Evolutionary conservation across 2,797 vertebrate species (phyloP).

Genomic region (Atherinosoma microstoma): DNA sequence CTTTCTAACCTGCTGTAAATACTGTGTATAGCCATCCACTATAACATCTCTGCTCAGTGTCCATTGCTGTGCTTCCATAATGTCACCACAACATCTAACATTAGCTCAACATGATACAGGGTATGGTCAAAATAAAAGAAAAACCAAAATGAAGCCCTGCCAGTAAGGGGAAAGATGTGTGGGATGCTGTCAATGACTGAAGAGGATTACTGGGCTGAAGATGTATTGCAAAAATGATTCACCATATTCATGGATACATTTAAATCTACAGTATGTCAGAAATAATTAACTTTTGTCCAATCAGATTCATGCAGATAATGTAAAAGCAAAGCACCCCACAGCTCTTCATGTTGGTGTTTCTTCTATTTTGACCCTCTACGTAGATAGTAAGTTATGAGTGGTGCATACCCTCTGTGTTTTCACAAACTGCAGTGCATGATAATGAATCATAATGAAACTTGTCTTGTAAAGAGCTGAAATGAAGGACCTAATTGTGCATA

Average conservation of each 20-base stretch:
- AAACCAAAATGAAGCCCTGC: slow-evolving; percentile 34
- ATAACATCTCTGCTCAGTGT: slow-evolving; percentile 57
- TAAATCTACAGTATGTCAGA: slow-evolving; percentile 1
- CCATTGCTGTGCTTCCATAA: slow-evolving; percentile 76
- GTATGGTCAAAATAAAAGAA: slow-evolving; percentile 68
- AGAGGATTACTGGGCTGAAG: slow-evolving; percentile 14
- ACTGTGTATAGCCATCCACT: slow-evolving; percentile 77
- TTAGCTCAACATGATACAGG: slow-evolving; percentile 59
- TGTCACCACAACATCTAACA: slow-evolving; percentile 55
- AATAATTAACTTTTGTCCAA: slow-evolving; percentile 23
- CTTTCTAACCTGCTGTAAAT: slow-evolving; percentile 76
- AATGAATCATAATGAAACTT: slow-evolving; percentile 51
- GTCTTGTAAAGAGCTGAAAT: slow-evolving; percentile 50
- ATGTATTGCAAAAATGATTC: neutral
- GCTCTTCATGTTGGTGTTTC: slow-evolving; percentile 45
- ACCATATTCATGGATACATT: neutral
- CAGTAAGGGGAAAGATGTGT: slow-evolving; percentile 36
- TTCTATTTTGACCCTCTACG: slow-evolving; percentile 61
- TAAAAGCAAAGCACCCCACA: slow-evolving; percentile 32
- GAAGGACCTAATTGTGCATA: slow-evolving; percentile 69
- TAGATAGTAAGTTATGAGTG: slow-evolving; percentile 53
- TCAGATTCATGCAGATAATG: slow-evolving; percentile 6
- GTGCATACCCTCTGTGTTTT: slow-evolving; percentile 54
- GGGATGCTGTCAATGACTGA: slow-evolving; percentile 42
- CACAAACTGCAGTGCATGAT: slow-evolving; percentile 70